Base-by-base conservation (phyloP, 2,888 invertebrate genomes). In the Lamellibrachia columna region DNA sequence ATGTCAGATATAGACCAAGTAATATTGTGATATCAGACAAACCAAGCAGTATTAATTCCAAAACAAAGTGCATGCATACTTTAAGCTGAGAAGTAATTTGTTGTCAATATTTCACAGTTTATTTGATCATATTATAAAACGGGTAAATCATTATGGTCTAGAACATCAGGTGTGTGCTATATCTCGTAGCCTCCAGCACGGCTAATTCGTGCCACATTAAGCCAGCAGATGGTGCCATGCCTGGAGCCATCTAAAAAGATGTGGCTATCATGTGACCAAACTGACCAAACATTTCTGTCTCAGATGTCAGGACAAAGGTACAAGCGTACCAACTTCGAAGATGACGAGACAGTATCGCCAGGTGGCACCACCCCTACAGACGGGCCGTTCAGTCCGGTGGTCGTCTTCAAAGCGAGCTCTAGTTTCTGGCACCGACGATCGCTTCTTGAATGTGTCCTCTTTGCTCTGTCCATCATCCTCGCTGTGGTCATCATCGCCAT, bases 291-390 rank as follows among this genome's bases (percentile, higher is more conserved):
- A 6, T 91, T 75, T 92, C 22, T 92, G 3, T 93, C 93, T 11
- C 95, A 96, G 96, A 96, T 96, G 96, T 95, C 96, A 15, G 95
- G 95, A 90, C 96, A 96, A 93, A 95, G 96, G 93, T 96, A 96
- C 94, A 96, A 95, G 93, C 95, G 96, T 53, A 96, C 96, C 40
- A 96, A 96, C 93, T 96, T 96, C 94, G 96, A 96, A n/a, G 96
- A 96, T 92, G 96, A 96, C 92, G 96, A 96, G 52, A 75, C 75
- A 22, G 75, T 75, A 2, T 75, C 75, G 22, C 75, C 75, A 75
- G 75, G 75, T 11, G 75, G 75, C 90, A 94, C 93, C 75, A 93
- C 95, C 52, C 95, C 95, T 1, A 95, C 95, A 53, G 95, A 95
- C n/a, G 95, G 95, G 60, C 95, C 95, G 22, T 95, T 53, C 91